Base-by-base conservation (phyloP, 2,797 vertebrate species). In the Ceyx erithaca region DNA sequence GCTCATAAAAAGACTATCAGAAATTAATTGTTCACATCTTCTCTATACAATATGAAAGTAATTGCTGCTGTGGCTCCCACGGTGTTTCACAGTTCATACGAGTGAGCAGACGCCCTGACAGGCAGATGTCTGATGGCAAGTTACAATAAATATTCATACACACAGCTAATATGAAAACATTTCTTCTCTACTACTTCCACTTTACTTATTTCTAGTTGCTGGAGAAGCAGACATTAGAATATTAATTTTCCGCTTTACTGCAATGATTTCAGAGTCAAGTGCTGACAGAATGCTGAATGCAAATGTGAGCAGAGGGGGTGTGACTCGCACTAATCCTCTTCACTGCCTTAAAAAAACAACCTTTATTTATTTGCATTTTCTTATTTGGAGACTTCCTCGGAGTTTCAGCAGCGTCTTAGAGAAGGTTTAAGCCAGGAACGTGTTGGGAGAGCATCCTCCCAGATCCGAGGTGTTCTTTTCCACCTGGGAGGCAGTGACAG, bases 181-280 rank as follows among this genome's bases (percentile, higher is more conserved):
- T 97, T 94, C 94, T 96, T 95, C 95, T 92, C 82, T 86, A 26
- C 92, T 82, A 85, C 84, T 96, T 96, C 95, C 95, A 96, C 94
- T 96, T 97, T 96, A 72, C 94, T 97, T 95, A 92, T 93, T 97
- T 96, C 96, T 90, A 57, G 91, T 96, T 97, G 92, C 97, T 96
- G 96, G 93, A 95, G 96, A 96, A 96, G 95, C 95, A 97, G 96
- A 94, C 94, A 46, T 98, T 98, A 98, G 97, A 98, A 98, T 98
- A 98, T 98, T 98, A 98, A 98, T 98, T 98, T 98, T 98, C 97
- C 94, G 96, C 97, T 98, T 98, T 98, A 98, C 97, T 98, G 98
- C 97, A 97, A 98, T 96, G 97, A 98, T 96, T 98, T 97, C 92
- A 86, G 97, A 97, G 96, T 97, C 97, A 97, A 97, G 95, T 94